Evolutionary conservation across 1,140 invertebrate species (phyloP).

Genomic region (Chymomyza costata): DNA sequence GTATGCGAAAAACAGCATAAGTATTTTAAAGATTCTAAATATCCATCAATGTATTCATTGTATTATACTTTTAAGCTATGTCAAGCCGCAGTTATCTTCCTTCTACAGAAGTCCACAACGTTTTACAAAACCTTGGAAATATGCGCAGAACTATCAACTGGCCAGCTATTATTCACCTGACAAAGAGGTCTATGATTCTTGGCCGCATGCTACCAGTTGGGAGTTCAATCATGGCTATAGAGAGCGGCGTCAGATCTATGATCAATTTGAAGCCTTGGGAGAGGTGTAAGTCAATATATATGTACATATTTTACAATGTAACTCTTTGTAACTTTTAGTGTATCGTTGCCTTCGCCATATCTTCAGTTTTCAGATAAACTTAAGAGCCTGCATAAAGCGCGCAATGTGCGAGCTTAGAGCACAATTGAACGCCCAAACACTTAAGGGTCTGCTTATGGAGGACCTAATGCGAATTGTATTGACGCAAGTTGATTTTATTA

Average conservation of each 20-base stretch:
- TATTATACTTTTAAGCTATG: no score
- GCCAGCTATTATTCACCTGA: neutral
- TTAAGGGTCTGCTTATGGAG: conserved; percentile 37
- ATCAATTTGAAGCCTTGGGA: conserved; percentile 52
- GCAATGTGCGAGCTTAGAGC: conserved; percentile 48
- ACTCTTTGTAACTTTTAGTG: no score
- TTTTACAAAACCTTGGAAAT: conserved; percentile 1
- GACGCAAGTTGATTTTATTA: conserved; percentile 27
- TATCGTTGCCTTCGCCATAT: no score
- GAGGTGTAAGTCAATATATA: conserved; percentile 36
- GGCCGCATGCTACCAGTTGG: conserved; percentile 44
- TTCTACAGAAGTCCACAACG: conserved; percentile 41
- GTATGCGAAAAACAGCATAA: no score
- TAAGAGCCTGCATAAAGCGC: conserved; percentile 48
- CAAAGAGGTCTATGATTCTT: conserved; percentile 37
- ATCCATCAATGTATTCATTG: no score
- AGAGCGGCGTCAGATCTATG: conserved; percentile 45
- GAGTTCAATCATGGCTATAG: conserved; percentile 49
- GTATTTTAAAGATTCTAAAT: no score
- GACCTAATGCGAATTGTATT: conserved; percentile 47
- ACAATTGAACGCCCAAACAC: conserved; percentile 14
- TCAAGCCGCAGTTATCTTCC: no score
- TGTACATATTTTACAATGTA: no score
- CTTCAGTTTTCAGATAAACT: conserved; percentile 39
- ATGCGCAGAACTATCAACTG: neutral